Conservation (phyloP, 2,797 vertebrate genomes). For the Distichodus sexfasciatus region DNA sequence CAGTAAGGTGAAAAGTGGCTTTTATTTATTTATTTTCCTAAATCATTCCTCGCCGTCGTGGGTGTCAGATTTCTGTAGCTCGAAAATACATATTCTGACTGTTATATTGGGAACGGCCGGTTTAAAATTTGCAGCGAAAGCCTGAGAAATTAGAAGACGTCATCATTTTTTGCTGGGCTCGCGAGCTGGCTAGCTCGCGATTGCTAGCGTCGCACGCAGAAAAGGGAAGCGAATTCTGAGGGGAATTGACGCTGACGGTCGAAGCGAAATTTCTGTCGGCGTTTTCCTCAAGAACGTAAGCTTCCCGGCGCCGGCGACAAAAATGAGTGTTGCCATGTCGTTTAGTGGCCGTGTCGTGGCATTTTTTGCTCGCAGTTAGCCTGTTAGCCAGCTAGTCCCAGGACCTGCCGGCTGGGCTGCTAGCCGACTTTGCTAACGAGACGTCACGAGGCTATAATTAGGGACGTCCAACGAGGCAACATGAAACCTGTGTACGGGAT, state of each 20-base stretch:
- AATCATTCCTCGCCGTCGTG: neutral
- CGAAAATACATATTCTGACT: no score
- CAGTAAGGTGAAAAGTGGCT: conserved; percentile 71
- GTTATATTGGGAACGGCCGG: no score
- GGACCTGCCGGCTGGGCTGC: conserved; percentile 49
- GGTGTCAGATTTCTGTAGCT: neutral
- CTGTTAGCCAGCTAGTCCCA: conserved; percentile 39
- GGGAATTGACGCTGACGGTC: neutral
- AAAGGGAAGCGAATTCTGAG: conserved; percentile 22
- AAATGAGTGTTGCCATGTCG: neutral
- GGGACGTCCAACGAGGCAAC: conserved; percentile 59
- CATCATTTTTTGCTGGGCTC: conserved; percentile 46
- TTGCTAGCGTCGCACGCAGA: conserved; percentile 15
- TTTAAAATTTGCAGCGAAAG: conserved; percentile 23
- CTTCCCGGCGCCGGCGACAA: neutral
- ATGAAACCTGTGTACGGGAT: conserved; percentile 24
- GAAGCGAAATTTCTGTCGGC: neutral
- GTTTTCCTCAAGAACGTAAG: neutral
- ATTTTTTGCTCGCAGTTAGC: conserved; percentile 28
- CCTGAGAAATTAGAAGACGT: conserved; percentile 53
- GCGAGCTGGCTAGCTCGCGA: conserved; percentile 12
- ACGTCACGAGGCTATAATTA: conserved; percentile 81
- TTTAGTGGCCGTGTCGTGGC: conserved; percentile 21
- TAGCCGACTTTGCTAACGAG: conserved; percentile 56
- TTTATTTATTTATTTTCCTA: conserved; percentile 43